These are phyloP conservation scores for Vulpes vulpes DNA, from an alignment of 2,113 vertebrate genomes.

Conservation along the genomic window DNA sequence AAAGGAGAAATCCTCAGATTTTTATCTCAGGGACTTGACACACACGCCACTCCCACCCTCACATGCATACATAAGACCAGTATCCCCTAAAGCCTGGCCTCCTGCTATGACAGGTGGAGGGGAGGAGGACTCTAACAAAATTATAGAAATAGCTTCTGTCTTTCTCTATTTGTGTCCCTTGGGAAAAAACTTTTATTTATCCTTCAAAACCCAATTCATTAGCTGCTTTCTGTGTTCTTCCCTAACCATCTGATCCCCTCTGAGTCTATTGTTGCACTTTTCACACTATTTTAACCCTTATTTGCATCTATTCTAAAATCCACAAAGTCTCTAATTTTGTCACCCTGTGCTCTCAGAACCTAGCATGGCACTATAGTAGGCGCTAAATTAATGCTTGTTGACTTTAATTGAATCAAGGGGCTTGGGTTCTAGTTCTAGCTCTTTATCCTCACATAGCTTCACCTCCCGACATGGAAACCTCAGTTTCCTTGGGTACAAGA, in stretches of 20 bases:
- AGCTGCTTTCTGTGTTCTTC: background rate
- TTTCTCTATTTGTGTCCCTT: conserved; percentile 25
- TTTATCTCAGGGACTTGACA: background rate
- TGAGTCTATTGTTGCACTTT: background rate
- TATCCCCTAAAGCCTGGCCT: background rate
- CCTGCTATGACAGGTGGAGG: background rate
- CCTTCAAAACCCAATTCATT: conserved; percentile 27
- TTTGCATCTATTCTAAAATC: background rate
- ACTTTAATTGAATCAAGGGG: background rate
- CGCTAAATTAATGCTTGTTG: background rate
- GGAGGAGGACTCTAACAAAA: background rate
- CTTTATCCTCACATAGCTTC: background rate
- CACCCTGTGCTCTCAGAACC: background rate
- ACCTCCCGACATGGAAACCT: background rate
- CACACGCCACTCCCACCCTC: background rate
- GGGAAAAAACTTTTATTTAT: background rate
- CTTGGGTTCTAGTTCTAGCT: background rate
- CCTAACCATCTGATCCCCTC: background rate
- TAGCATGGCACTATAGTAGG: background rate
- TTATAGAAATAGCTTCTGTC: background rate
- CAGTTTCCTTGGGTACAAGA: background rate
- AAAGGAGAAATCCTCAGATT: conserved; percentile 33
- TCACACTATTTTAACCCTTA: background rate
- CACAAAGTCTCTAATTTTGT: background rate
- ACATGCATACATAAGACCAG: background rate